Conservation (phyloP, 2,113 vertebrate genomes). For the Atrichornis clamosus region DNA sequence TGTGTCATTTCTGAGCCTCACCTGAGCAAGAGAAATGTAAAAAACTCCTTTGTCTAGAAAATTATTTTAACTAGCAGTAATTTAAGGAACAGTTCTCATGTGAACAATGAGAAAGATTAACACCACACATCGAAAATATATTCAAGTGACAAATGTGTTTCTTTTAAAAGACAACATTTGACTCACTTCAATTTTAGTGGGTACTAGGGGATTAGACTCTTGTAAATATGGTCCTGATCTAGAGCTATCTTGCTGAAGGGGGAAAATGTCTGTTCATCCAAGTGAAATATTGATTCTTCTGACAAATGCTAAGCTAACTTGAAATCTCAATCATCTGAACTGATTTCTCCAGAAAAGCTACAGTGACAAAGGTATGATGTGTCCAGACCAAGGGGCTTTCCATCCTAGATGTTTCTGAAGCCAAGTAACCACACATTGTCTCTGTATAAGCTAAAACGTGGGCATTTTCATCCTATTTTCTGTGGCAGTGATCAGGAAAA, state of each 20-base stretch:
- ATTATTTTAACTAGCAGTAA: constrained; percentile 1
- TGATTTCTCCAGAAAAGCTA: not conserved
- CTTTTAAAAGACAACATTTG: not conserved
- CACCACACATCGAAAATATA: not conserved
- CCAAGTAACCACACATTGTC: not conserved
- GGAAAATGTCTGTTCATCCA: not conserved
- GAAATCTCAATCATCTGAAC: not conserved
- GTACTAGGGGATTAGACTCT: not conserved
- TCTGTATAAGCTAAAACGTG: not conserved
- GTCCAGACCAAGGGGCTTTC: not conserved
- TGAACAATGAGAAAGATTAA: not conserved
- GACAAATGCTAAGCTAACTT: not conserved
- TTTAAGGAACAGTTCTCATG: not conserved
- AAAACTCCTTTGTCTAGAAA: not conserved
- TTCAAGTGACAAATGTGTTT: not conserved
- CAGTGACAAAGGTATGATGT: not conserved
- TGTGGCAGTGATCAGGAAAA: not conserved
- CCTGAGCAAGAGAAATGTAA: not conserved
- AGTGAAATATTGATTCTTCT: not conserved
- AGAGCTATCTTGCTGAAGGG: not conserved
- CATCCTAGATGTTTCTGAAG: not conserved
- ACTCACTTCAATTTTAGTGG: not conserved
- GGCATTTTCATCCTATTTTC: not conserved
- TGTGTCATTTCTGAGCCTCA: not conserved
- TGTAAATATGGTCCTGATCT: not conserved